Base-by-base conservation (phyloP, 2,888 invertebrate genomes). In the Galerucella nymphaeae region DNA sequence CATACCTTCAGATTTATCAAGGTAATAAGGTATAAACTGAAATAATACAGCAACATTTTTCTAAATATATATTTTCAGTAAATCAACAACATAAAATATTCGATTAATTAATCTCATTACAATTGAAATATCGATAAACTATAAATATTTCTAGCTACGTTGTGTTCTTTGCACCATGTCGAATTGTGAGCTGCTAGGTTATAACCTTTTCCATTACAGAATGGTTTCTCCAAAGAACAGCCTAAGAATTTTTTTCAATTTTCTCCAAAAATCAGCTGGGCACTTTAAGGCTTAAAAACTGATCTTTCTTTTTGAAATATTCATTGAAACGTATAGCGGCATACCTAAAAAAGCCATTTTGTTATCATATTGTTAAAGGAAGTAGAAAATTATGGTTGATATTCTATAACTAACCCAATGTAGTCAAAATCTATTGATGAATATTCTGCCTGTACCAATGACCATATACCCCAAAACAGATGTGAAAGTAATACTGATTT, bases 351-450 rank as follows among this genome's bases (percentile, higher is more conserved):
- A 71, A 57, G 30, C 1, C 30, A 38, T 8, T 38, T 9, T 38
- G 30, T 30, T 30, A 30, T 30, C 0, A 30, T 30, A 30, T 30
- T 38, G 8, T 6, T 38, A 8, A 38, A 38, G 30, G 30, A 30
- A 30, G 30, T 0, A 6, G 30, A 30, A 30, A 30, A 30, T 30
- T 30, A 30, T 0, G 5, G 5, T 5, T 30, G 6, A 30, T 38
- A 38, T 38, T 38, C 30, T 38, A 38, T 38, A 30, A 88, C 91
- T 90, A 89, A 97, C 97, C 90, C 90, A 80, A 94, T 89, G 87
- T 94, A 98, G 88, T 98, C 96, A 87, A 97, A 98, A 83, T 96
- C 93, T 79, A 98, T 96, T 72, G 89, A 90, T 14, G 98, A 98
- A 88, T 94, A 90, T 86, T 94, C 92, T 11, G 94, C 93, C 86